phyloP scores from a whole-genome alignment of 2,797 vertebrate species.

The Hippocampus kuda region DNA sequence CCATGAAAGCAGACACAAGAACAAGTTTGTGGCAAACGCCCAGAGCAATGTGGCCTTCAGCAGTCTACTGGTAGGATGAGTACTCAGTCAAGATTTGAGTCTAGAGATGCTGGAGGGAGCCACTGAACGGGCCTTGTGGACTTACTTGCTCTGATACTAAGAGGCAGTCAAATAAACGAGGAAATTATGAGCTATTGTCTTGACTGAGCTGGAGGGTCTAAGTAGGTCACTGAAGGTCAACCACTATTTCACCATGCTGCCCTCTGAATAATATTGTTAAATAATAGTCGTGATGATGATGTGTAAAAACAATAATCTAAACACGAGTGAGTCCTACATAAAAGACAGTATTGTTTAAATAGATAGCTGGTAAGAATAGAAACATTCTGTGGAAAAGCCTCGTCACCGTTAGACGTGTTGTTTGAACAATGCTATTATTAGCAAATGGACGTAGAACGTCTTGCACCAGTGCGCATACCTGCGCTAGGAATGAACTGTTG shows the following conservation, averaged over 20 bases:
- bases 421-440: no score
- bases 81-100: constrained; percentile 7
- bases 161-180: neutral
- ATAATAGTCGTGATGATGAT: neutral
- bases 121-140: neutral
- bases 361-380: no score
- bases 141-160: neutral
- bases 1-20: constrained; percentile 52
- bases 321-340: no score
- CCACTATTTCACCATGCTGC: no score
- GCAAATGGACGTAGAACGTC: no score
- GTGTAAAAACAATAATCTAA: no score
- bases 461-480: neutral
- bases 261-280: no score
- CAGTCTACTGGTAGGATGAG: constrained; percentile 76
- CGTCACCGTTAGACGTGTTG: no score
- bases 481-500: neutral
- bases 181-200: neutral
- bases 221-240: no score
- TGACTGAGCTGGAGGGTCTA: neutral
- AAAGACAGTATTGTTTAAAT: no score
- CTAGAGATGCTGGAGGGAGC: neutral
- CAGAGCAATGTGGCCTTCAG: constrained; percentile 80
- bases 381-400: no score
- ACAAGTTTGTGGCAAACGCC: constrained; percentile 48